Evolutionary conservation across 2,113 vertebrate species (phyloP).

Genomic region (Chaetodon trifascialis): DNA sequence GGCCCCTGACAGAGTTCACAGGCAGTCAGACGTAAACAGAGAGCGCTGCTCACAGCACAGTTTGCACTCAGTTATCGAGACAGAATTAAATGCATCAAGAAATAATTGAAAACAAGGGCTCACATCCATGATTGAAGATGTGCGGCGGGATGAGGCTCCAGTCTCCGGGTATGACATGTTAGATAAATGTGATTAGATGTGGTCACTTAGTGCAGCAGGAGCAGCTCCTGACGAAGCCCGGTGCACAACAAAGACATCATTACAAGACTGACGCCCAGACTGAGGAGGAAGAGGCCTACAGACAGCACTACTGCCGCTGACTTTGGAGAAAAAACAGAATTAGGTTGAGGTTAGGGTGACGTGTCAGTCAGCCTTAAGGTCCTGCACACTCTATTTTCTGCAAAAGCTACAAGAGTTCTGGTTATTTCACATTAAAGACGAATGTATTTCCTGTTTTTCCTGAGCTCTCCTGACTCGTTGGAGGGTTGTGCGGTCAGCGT

Average conservation of each 20-base stretch:
- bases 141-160: background rate
- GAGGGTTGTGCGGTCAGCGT: too few species aligned
- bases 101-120: conserved; percentile 14
- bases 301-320: too few species aligned
- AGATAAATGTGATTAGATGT: background rate
- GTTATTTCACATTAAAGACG: background rate
- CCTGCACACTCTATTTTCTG: background rate
- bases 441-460: background rate
- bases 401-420: background rate
- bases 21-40: conserved; percentile 41
- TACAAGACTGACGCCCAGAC: background rate
- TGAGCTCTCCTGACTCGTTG: background rate
- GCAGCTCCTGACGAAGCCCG: background rate
- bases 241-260: conserved; percentile 5
- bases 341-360: background rate
- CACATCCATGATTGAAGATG: background rate
- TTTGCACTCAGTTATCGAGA: conserved; percentile 16
- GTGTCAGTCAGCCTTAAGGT: background rate
- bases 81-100: conserved; percentile 20
- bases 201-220: background rate
- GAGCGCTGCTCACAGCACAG: conserved; percentile 11
- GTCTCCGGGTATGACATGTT: background rate
- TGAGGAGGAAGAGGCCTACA: too few species aligned
- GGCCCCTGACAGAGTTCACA: conserved; percentile 59
- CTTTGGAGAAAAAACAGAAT: too few species aligned